phyloP scores from a whole-genome alignment of 2,113 vertebrate genomes.

The Nothobranchius kuhntae region DNA sequence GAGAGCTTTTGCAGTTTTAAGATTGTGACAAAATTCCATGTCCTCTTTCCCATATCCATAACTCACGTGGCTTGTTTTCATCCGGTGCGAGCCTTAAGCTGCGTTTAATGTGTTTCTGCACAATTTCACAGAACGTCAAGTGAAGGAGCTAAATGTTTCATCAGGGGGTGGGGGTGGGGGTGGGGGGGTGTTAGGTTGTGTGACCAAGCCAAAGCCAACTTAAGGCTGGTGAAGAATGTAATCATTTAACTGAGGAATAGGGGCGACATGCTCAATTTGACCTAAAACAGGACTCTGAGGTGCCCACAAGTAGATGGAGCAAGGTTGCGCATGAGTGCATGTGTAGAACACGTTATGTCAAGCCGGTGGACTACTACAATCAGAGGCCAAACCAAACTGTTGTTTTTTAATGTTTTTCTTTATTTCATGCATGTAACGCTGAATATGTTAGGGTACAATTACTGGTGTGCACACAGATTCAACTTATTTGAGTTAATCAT shows the following conservation, averaged over 20 bases:
- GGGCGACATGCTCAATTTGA: slow-evolving; percentile 68
- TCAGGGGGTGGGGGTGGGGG: slow-evolving; percentile 8
- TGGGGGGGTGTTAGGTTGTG: slow-evolving; percentile 53
- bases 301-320: slow-evolving; percentile 46
- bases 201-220: slow-evolving; percentile 70
- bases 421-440: slow-evolving; percentile 32
- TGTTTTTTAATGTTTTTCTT: slow-evolving; percentile 45
- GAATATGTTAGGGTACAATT: slow-evolving; percentile 17
- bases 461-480: background rate
- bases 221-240: slow-evolving; percentile 64
- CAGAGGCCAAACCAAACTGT: slow-evolving; percentile 26
- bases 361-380: slow-evolving; percentile 29
- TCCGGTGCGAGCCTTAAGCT: slow-evolving; percentile 35
- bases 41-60: slow-evolving; percentile 65
- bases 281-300: slow-evolving; percentile 59
- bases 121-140: slow-evolving; percentile 59
- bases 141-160: slow-evolving; percentile 62
- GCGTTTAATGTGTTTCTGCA: slow-evolving; percentile 54
- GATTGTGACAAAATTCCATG: slow-evolving; percentile 59
- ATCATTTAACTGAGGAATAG: slow-evolving; percentile 75
- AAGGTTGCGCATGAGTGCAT: slow-evolving; percentile 34
- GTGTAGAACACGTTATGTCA: slow-evolving; percentile 38
- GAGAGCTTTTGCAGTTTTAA: slow-evolving; percentile 28
- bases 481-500: background rate
- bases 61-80: slow-evolving; percentile 35